Conservation (phyloP, 2,888 invertebrate genomes). For the Pristionchus exspectatus region DNA sequence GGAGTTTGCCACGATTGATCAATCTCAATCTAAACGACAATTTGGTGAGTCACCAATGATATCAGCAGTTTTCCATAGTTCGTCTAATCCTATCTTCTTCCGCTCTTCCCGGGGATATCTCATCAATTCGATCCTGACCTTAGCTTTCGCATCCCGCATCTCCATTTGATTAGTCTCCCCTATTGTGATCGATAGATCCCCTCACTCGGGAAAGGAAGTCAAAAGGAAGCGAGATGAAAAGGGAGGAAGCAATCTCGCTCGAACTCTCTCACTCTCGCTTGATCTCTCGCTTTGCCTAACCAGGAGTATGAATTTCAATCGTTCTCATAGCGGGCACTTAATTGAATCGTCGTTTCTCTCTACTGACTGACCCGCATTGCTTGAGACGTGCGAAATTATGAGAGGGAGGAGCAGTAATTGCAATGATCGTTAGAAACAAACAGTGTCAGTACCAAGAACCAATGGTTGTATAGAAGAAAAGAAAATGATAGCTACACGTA, state of each 20-base stretch:
- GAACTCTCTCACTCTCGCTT: background rate
- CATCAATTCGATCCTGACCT: slow-evolving; percentile 16
- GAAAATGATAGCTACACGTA: background rate
- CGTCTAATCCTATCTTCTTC: slow-evolving; percentile 24
- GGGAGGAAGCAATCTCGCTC: slow-evolving; percentile 3
- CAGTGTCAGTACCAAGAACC: slow-evolving; percentile 30
- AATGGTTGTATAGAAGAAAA: background rate
- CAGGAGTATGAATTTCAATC: background rate
- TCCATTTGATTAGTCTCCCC: slow-evolving; percentile 39
- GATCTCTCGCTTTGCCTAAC: background rate
- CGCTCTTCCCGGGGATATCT: background rate
- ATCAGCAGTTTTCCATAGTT: background rate
- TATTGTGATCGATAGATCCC: slow-evolving; percentile 38
- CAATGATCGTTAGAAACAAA: background rate
- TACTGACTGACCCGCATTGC: slow-evolving; percentile 26
- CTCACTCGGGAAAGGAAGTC: background rate
- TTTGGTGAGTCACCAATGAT: slow-evolving; percentile 59
- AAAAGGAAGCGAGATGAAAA: slow-evolving; percentile 19
- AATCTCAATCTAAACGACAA: slow-evolving; percentile 65
- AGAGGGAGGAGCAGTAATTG: background rate
- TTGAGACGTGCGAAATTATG: slow-evolving; percentile 32
- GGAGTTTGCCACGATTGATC: slow-evolving; percentile 62
- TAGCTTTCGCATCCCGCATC: background rate
- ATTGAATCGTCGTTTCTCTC: slow-evolving; percentile 38
- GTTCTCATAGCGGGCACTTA: slow-evolving; percentile 48